Conservation (phyloP, 1,140 invertebrate species). For the Platorchestia sp. region DNA sequence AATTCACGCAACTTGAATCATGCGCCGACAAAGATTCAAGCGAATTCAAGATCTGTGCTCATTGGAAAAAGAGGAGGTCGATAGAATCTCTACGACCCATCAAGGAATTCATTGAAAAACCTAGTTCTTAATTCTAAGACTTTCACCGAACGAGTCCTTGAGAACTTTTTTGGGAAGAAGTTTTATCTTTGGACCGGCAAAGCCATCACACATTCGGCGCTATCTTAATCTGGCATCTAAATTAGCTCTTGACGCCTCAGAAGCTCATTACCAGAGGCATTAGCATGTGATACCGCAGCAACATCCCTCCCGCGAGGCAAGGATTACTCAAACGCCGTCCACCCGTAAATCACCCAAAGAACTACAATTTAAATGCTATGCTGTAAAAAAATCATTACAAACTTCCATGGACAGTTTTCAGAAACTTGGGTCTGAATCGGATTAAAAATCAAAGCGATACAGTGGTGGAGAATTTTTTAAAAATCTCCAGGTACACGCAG, state of each 20-base stretch:
- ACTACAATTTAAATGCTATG: neutral
- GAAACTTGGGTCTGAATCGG: neutral
- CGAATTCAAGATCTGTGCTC: neutral
- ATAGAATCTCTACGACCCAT: neutral
- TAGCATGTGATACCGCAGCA: constrained; percentile 39
- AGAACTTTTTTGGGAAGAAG: neutral
- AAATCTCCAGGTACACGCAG: too few species aligned
- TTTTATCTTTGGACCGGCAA: neutral
- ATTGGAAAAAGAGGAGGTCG: neutral
- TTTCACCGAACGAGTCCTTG: neutral
- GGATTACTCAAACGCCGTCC: neutral
- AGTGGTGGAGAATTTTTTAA: too few species aligned
- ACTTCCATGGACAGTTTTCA: neutral
- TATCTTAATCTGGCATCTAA: constrained; percentile 36
- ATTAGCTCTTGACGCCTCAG: constrained; percentile 22
- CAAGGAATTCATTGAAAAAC: constrained; percentile 15
- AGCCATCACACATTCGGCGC: constrained; percentile 21
- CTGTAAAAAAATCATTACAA: neutral
- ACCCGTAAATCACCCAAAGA: neutral
- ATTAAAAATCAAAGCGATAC: too few species aligned
- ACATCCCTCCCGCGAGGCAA: neutral
- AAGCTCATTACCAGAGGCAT: constrained; percentile 27
- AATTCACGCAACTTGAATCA: neutral
- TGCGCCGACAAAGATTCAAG: neutral
- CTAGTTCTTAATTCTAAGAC: neutral